Evolutionary conservation across 1,140 invertebrate species (phyloP).

Genomic region (Streblospio benedicti): DNA sequence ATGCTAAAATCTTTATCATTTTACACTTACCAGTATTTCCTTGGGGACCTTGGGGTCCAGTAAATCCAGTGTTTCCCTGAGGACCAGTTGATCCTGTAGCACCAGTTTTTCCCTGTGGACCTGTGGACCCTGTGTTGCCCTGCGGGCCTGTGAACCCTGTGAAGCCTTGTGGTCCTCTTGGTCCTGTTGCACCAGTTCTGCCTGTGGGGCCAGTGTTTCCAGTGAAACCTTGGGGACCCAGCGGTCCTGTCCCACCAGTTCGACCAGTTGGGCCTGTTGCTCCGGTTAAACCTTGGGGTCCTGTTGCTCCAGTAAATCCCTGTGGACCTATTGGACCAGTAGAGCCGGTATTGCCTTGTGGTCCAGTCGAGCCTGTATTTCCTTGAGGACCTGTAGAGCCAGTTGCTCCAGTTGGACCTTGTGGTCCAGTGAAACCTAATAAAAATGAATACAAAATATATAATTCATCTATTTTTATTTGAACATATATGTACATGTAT

Average conservation of each 20-base stretch:
- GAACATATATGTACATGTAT: too few species aligned
- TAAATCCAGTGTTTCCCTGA: constrained; percentile 2
- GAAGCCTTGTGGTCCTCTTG: constrained; percentile 39
- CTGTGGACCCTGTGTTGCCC: too few species aligned
- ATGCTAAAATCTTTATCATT: too few species aligned
- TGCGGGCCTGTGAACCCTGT: too few species aligned
- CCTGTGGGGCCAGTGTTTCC: constrained; percentile 15
- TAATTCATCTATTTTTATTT: too few species aligned
- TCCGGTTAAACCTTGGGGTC: neutral
- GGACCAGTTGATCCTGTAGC: too few species aligned
- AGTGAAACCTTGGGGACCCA: constrained; percentile 1
- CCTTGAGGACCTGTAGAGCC: neutral
- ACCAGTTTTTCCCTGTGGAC: too few species aligned
- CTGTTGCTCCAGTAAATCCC: neutral
- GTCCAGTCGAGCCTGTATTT: constrained; percentile 1
- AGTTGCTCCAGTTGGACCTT: neutral
- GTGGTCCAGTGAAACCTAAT: constrained; percentile 1
- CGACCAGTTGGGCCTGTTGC: neutral
- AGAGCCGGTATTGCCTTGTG: neutral
- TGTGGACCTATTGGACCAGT: neutral
- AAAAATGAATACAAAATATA: too few species aligned
- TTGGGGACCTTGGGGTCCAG: neutral
- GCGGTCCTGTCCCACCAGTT: neutral
- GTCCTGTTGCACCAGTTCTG: constrained; percentile 16
- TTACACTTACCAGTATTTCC: too few species aligned